These are phyloP conservation scores for Arge pagana DNA, from an alignment of 2,888 invertebrate species.

Conservation along the genomic window DNA sequence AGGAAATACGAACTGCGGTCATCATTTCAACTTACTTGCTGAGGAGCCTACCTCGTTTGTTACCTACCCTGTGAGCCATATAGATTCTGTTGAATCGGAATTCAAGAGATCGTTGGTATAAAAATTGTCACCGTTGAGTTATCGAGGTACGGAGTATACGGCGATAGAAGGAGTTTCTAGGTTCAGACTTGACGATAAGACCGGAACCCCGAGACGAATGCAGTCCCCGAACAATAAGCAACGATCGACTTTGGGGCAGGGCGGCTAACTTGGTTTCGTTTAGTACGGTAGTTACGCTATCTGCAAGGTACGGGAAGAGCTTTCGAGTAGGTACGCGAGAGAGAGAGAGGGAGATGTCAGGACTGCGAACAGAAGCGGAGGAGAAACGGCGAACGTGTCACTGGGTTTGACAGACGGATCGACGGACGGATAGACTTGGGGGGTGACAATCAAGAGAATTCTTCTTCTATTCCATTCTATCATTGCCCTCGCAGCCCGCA, in stretches of 20 bases:
- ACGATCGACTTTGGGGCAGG: slow-evolving; percentile 5
- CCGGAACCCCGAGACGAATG: slow-evolving; percentile 2
- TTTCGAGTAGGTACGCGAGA: neutral
- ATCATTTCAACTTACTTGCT: too few relatives aligned
- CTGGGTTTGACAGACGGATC: slow-evolving; percentile 27
- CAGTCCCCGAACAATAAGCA: slow-evolving; percentile 7
- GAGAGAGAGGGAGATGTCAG: slow-evolving; percentile 10
- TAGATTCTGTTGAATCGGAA: too few relatives aligned
- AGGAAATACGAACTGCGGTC: too few relatives aligned
- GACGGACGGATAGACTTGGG: slow-evolving; percentile 28
- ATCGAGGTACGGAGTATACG: slow-evolving; percentile 27
- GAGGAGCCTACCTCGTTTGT: too few relatives aligned
- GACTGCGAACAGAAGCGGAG: neutral
- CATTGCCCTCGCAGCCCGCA: slow-evolving; percentile 35
- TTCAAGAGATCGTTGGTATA: too few relatives aligned
- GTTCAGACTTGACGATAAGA: slow-evolving; percentile 1
- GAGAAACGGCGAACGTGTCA: slow-evolving; percentile 2
- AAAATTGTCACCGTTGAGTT: slow-evolving; percentile 18
- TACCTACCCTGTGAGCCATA: too few relatives aligned
- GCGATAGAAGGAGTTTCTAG: slow-evolving; percentile 6
- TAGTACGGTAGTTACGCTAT: slow-evolving; percentile 9
- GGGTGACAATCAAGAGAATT: slow-evolving; percentile 36
- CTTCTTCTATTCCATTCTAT: slow-evolving; percentile 33
- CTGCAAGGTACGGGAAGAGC: neutral
- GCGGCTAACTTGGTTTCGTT: slow-evolving; percentile 17